Conservation (phyloP, 2,113 vertebrate genomes). For the Sminthopsis crassicaudata region DNA sequence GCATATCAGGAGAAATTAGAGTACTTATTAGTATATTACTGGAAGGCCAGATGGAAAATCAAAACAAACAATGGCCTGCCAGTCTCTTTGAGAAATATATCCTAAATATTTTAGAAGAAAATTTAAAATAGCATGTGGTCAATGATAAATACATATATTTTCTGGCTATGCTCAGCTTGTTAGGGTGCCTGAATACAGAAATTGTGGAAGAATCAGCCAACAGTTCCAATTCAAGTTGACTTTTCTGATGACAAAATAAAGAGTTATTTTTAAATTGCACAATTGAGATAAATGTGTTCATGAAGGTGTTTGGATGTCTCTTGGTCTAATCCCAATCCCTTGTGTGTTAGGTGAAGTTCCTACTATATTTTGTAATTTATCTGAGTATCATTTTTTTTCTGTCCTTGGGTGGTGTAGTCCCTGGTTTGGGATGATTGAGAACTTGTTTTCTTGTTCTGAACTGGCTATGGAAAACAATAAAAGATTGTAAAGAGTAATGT, state of each 20-base stretch:
- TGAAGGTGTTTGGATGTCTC: neutral
- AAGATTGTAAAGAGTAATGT: slow-evolving; percentile 11
- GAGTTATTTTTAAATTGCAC: slow-evolving; percentile 27
- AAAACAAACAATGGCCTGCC: slow-evolving; percentile 67
- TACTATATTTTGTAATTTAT: neutral
- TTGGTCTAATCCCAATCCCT: neutral
- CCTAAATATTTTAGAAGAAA: slow-evolving; percentile 61
- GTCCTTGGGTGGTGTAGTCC: neutral
- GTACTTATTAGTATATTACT: slow-evolving; percentile 61
- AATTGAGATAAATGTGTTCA: neutral
- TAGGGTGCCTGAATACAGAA: neutral
- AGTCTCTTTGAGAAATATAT: slow-evolving; percentile 17
- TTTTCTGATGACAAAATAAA: slow-evolving; percentile 41
- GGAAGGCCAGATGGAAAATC: slow-evolving; percentile 63
- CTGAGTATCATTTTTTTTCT: neutral
- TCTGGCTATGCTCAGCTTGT: slow-evolving; percentile 28
- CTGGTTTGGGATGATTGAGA: neutral
- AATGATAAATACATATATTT: slow-evolving; percentile 28
- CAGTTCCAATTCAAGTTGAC: slow-evolving; percentile 1
- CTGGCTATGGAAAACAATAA: neutral
- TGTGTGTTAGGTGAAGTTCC: neutral
- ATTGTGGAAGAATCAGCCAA: neutral
- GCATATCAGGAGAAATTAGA: slow-evolving; percentile 50
- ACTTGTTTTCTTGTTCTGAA: neutral
- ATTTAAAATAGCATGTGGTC: slow-evolving; percentile 48